Conservation (phyloP, 2,113 vertebrate genomes). For the Tachuris rubrigastra region DNA sequence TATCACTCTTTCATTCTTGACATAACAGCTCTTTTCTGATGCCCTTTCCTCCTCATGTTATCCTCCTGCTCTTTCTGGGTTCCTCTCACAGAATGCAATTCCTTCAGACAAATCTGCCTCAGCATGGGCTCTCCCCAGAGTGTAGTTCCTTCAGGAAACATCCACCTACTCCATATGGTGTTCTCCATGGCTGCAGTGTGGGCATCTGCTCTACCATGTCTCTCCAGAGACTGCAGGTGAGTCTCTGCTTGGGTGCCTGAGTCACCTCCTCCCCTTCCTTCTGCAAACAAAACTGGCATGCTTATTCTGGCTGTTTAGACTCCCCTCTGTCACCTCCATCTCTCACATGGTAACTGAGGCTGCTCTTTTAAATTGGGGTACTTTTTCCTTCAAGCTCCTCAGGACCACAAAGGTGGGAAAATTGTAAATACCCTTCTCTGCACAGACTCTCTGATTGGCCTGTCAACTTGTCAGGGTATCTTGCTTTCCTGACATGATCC, state of each 20-base stretch:
- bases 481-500: fast-evolving
- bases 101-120: background rate
- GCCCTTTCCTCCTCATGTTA: background rate
- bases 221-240: background rate
- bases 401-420: background rate
- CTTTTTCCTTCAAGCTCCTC: background rate
- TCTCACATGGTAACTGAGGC: background rate
- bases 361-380: background rate
- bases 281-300: background rate
- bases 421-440: background rate
- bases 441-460: background rate
- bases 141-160: background rate
- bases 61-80: background rate
- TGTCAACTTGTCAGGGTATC: background rate
- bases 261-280: background rate
- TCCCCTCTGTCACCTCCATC: background rate
- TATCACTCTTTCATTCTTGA: background rate
- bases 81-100: background rate
- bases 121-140: background rate
- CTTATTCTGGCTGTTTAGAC: background rate
- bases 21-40: background rate
- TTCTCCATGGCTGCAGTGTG: background rate
- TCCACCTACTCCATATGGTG: background rate
- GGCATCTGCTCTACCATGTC: background rate
- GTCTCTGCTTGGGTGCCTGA: background rate